Conservation (phyloP, 2,797 vertebrate species). For the Pelodytes ibericus region DNA sequence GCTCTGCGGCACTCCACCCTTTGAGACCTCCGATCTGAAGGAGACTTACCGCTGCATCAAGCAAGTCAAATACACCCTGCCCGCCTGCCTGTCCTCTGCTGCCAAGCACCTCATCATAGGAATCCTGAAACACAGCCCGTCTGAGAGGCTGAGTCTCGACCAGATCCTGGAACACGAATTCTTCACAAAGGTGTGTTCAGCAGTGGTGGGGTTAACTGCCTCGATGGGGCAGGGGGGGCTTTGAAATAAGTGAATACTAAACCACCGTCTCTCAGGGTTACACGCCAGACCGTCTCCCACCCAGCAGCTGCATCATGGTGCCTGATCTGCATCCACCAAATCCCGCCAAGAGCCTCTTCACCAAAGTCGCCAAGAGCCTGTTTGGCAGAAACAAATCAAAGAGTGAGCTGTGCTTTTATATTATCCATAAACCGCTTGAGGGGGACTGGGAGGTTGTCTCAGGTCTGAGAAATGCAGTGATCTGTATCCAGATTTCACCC, state of each 20-base stretch:
- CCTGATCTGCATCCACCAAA: slow-evolving; percentile 92
- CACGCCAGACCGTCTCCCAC: slow-evolving; percentile 91
- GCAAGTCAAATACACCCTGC: slow-evolving; percentile 89
- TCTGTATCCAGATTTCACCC: no score
- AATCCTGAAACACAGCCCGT: slow-evolving; percentile 88
- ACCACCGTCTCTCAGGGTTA: slow-evolving; percentile 68
- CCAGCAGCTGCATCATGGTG: slow-evolving; percentile 89
- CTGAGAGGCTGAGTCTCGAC: slow-evolving; percentile 87
- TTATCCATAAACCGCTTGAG: no score
- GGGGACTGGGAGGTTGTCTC: no score
- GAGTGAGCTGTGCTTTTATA: slow-evolving; percentile 70
- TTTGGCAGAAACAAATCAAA: slow-evolving; percentile 92
- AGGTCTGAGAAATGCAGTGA: no score
- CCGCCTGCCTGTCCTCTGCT: slow-evolving; percentile 80
- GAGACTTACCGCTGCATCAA: slow-evolving; percentile 98
- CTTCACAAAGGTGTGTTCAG: slow-evolving; percentile 84
- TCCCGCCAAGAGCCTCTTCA: slow-evolving; percentile 91
- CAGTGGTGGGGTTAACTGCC: no score
- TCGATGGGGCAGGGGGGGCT: no score
- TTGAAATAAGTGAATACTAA: background rate
- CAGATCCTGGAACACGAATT: slow-evolving; percentile 95
- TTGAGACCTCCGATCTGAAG: slow-evolving; percentile 95
- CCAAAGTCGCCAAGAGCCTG: slow-evolving; percentile 95
- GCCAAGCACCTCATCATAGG: slow-evolving; percentile 90
- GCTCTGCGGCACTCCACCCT: slow-evolving; percentile 93